A percentile compares a stretch with the other conserved stretches of the same genome.
Conservation (phyloP, 1,140 invertebrate species). For the Pseudachorutes palmiensis region DNA sequence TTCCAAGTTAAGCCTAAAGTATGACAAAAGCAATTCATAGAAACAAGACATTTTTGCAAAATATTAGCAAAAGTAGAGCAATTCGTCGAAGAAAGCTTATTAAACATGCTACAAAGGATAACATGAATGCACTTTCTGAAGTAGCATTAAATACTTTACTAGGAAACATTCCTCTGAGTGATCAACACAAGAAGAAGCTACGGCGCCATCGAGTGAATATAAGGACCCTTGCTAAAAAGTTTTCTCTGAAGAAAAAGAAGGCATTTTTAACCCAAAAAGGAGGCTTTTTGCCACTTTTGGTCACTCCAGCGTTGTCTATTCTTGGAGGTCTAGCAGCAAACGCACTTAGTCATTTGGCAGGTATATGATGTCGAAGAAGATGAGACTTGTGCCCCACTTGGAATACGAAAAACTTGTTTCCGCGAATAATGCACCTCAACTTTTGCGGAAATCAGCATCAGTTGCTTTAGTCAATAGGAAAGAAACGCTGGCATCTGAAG, state of each 20-base stretch:
- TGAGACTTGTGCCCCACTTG: constrained; percentile 7
- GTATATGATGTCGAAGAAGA: constrained; percentile 21
- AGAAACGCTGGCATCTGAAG: neutral
- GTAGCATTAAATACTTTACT: constrained; percentile 19
- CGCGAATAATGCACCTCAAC: neutral
- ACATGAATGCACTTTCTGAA: constrained; percentile 17
- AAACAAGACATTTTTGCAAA: neutral
- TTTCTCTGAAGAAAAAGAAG: neutral
- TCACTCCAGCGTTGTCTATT: constrained; percentile 5
- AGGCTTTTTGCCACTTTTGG: constrained; percentile 9
- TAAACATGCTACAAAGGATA: neutral
- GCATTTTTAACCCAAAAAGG: constrained; percentile 11
- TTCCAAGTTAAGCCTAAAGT: constrained; percentile 5
- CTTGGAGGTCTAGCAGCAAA: constrained; percentile 2
- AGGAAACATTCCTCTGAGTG: constrained; percentile 15
- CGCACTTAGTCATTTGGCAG: neutral
- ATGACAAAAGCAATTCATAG: constrained; percentile 3
- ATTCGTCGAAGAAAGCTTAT: constrained; percentile 1
- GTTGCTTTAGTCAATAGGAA: neutral
- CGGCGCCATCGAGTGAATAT: neutral
- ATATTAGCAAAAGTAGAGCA: neutral
- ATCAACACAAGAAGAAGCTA: neutral
- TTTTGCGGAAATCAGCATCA: neutral
- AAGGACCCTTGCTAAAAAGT: constrained; percentile 1
- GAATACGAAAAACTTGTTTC: neutral